phyloP scores from a whole-genome alignment of 2,113 vertebrate species.

The Pelmatolapia mariae region DNA sequence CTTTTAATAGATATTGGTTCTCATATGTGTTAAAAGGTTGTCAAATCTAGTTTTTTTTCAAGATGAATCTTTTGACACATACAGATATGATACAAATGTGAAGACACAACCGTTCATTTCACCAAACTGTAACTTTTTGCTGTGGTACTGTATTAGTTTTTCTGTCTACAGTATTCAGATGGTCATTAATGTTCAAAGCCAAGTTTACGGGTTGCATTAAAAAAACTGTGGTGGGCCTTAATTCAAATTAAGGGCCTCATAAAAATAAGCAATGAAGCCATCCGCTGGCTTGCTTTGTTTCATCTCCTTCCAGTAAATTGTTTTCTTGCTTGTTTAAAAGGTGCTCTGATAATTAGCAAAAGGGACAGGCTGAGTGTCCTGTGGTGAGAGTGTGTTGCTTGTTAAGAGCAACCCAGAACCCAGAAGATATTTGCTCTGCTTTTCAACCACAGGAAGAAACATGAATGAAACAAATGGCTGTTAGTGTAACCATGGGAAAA shows the following conservation, averaged over 20 bases:
- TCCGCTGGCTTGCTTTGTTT: conserved; percentile 53
- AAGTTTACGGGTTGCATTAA: conserved; percentile 9
- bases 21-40: not conserved
- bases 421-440: not conserved
- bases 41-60: not conserved
- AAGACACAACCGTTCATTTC: not conserved
- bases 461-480: not conserved
- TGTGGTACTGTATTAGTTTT: not conserved
- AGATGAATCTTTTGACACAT: not conserved
- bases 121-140: not conserved
- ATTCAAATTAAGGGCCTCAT: conserved; percentile 49
- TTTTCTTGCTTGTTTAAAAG: conserved; percentile 19
- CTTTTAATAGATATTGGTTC: not conserved
- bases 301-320: conserved; percentile 56
- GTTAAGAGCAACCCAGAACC: conserved; percentile 42
- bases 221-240: conserved; percentile 25
- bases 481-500: not conserved
- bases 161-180: not conserved
- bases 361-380: conserved; percentile 51
- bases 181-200: conserved; percentile 2
- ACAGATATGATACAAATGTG: not conserved
- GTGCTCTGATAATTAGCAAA: conserved; percentile 53
- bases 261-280: conserved; percentile 29
- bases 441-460: not conserved
- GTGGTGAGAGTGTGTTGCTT: conserved; percentile 56